phyloP scores from a whole-genome alignment of 2,888 invertebrate genomes.

The Bellardia pandia region DNA sequence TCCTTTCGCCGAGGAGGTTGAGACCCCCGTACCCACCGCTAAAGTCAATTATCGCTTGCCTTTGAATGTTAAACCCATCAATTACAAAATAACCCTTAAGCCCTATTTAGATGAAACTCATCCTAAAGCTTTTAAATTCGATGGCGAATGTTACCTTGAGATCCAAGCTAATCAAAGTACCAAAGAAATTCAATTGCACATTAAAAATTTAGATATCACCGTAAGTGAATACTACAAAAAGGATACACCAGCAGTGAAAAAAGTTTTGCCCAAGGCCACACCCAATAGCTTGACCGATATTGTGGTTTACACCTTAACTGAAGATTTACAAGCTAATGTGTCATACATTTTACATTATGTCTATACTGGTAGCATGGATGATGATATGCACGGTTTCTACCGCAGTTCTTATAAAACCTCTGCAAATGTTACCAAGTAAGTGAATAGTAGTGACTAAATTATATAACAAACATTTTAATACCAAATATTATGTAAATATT shows the following conservation, averaged over 20 bases:
- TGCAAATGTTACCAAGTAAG: conserved; percentile 81
- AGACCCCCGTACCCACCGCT: conserved; percentile 47
- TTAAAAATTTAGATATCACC: conserved; percentile 83
- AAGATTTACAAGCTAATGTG: conserved; percentile 78
- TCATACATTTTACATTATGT: conserved; percentile 84
- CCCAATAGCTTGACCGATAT: conserved; percentile 82
- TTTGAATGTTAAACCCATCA: conserved; percentile 84
- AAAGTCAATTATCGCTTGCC: conserved; percentile 78
- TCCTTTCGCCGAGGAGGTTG: conserved; percentile 67
- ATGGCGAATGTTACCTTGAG: conserved; percentile 84
- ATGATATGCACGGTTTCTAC: conserved; percentile 86
- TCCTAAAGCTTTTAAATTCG: conserved; percentile 80
- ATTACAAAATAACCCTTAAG: conserved; percentile 85
- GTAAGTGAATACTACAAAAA: conserved; percentile 75
- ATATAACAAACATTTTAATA: neutral
- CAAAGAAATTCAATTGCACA: conserved; percentile 84
- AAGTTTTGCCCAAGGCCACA: conserved; percentile 74
- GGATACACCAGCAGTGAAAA: conserved; percentile 67
- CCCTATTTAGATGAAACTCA: conserved; percentile 85
- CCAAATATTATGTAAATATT: neutral
- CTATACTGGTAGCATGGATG: conserved; percentile 85
- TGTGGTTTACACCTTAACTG: conserved; percentile 82
- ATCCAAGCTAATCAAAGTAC: conserved; percentile 83
- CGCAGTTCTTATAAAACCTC: conserved; percentile 82
- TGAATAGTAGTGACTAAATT: neutral